Percentiles rank a stretch among this genome's conserved stretches.
phyloP scores from a whole-genome alignment of 2,888 invertebrate species.

The Rotaria sp. region DNA sequence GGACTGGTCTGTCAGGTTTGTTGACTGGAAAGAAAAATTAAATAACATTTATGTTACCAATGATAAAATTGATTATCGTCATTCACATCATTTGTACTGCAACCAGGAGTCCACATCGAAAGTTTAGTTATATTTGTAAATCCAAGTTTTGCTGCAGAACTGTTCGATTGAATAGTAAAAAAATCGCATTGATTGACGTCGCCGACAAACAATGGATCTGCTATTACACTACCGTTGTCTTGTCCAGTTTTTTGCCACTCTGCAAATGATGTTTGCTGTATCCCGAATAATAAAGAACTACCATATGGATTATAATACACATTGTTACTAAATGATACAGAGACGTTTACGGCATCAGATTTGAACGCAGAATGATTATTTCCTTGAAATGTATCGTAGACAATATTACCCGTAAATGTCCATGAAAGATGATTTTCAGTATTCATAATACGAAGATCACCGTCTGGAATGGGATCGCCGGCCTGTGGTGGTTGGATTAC shows the following conservation, averaged over 20 bases:
- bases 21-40: no score
- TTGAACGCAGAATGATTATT: background rate
- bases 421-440: background rate
- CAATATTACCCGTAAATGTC: background rate
- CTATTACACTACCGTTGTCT: background rate
- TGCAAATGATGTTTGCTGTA: background rate
- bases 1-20: no score
- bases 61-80: no score
- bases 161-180: background rate
- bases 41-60: no score
- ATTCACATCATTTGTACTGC: background rate
- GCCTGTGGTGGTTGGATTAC: no score
- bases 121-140: background rate
- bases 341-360: no score
- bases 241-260: background rate
- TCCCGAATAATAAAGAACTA: background rate
- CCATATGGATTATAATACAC: background rate
- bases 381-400: background rate
- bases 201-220: background rate
- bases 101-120: background rate
- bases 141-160: background rate
- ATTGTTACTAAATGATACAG: background rate
- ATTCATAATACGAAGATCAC: background rate
- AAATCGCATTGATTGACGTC: background rate
- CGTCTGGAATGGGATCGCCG: background rate